Base-by-base conservation (phyloP, 2,113 vertebrate species). In the Halcyon malimbica region DNA sequence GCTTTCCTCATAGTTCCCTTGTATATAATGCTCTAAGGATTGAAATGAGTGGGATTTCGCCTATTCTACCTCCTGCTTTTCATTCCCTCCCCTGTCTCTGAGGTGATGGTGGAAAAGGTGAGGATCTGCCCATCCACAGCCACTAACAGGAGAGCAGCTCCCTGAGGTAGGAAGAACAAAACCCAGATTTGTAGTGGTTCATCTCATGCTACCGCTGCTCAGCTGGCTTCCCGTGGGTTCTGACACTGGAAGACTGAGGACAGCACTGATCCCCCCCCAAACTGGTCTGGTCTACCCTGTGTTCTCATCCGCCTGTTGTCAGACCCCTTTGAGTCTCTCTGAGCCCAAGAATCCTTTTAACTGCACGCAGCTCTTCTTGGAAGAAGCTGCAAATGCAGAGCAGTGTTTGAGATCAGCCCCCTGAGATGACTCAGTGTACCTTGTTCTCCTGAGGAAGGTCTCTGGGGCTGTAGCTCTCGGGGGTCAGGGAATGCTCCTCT, bases 401-500 rank as follows among this genome's bases (percentile, higher is more conserved):
- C 42, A 6, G 39, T 17, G 39, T 59, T 78, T 33, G 67, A 39
- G 65, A 23, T 69, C 54, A 25, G 48, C 31, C 54, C 21, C 50
- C 37, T 0, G 16, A 19, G 54, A 48, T 7, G 21, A 2, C 46
- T 23, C 3, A 2, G 17, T 7, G 69, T 29, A 9, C 60, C 31
- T 42, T 41, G 21, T 48, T 56, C 78, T 75, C n/a, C 25, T 21
- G 50, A 13, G 39, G 56, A 5, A 48, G 78, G 23, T n/a, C 41
- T 83, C 33, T 1, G 48, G 44, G 31, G 51, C 75, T 2, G 1
- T 3, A 9, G 29, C 44, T 37, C n/a, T n/a, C 3, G 0, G 63
- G 17, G 23, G 16, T 13, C 1, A 2, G 41, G 70, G 21, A 11
- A 16, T 15, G 33, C 35, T 21, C 3, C 10, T 1, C 9, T 1